Percentiles rank a stretch among this genome's conserved stretches.
Evolutionary conservation across 2,888 invertebrate species (phyloP).

Genomic region (Actias luna): DNA sequence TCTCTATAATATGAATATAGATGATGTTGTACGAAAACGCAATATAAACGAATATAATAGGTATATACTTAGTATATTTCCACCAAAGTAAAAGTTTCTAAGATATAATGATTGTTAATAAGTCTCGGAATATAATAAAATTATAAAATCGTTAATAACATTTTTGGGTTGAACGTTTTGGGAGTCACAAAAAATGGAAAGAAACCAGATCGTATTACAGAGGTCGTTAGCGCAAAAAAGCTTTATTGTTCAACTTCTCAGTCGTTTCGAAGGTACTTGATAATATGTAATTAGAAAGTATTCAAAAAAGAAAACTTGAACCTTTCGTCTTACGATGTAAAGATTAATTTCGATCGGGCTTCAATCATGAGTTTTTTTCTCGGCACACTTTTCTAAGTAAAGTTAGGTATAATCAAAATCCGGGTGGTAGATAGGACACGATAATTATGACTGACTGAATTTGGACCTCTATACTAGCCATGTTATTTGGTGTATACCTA

Average conservation of each 20-base stretch:
- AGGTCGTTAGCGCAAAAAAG: constrained; percentile 30
- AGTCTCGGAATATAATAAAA: neutral
- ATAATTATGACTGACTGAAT: no score
- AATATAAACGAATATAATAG: no score
- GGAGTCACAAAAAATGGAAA: constrained; percentile 18
- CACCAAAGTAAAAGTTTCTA: neutral
- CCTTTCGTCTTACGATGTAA: neutral
- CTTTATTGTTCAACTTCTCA: constrained; percentile 8
- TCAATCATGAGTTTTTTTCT: neutral
- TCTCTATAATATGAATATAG: no score
- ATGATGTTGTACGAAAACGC: no score
- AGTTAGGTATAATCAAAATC: neutral
- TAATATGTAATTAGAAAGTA: neutral
- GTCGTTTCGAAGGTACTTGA: neutral
- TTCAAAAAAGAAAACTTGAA: neutral
- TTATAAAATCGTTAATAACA: neutral
- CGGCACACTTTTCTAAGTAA: neutral
- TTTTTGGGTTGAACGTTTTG: neutral
- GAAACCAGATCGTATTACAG: constrained; percentile 28
- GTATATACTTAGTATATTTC: neutral
- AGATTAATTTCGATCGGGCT: neutral
- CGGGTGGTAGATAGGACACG: no score
- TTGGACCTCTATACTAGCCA: no score
- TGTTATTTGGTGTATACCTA: no score
- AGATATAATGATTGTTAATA: neutral